phyloP scores from a whole-genome alignment of 2,888 invertebrate genomes.

The Amphiduros pacificus region DNA sequence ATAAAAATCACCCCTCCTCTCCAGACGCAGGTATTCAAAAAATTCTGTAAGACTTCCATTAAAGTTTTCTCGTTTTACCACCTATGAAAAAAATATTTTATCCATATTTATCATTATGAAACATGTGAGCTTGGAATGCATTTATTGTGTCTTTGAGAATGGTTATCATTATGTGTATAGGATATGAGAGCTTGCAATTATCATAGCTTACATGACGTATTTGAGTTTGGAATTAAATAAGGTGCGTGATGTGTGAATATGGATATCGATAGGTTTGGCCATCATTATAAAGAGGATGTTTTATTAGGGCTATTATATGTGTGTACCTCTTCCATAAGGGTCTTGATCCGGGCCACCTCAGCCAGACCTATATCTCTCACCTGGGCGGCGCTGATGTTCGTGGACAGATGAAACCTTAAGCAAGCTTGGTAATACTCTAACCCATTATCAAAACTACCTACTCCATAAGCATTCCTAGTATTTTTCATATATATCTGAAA shows the following conservation, averaged over 20 bases:
- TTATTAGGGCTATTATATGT: too few species aligned
- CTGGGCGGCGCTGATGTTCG: constrained; percentile 6
- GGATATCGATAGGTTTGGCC: too few species aligned
- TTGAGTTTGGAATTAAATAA: too few species aligned
- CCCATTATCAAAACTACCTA: constrained; percentile 9
- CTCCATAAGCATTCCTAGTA: constrained; percentile 6
- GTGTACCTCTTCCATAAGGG: constrained; percentile 1
- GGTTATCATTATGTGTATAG: too few species aligned
- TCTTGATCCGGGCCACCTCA: constrained; percentile 10
- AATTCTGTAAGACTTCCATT: constrained; percentile 5
- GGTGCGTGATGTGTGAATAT: too few species aligned
- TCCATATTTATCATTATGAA: too few species aligned
- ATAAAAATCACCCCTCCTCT: too few species aligned
- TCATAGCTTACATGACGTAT: too few species aligned
- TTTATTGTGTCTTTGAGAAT: too few species aligned
- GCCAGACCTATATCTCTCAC: constrained; percentile 7
- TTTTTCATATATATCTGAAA: constrained; percentile 8
- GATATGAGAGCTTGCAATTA: too few species aligned
- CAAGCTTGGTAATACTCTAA: constrained; percentile 13
- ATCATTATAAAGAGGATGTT: too few species aligned
- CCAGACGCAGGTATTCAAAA: constrained; percentile 4
- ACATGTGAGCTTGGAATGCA: too few species aligned
- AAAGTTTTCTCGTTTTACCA: constrained; percentile 8
- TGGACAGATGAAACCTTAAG: constrained; percentile 8
- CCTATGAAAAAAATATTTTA: constrained; percentile 5